Evolutionary conservation across 2,113 vertebrate genomes (phyloP).

Genomic region (Motacilla tschutschensis): DNA sequence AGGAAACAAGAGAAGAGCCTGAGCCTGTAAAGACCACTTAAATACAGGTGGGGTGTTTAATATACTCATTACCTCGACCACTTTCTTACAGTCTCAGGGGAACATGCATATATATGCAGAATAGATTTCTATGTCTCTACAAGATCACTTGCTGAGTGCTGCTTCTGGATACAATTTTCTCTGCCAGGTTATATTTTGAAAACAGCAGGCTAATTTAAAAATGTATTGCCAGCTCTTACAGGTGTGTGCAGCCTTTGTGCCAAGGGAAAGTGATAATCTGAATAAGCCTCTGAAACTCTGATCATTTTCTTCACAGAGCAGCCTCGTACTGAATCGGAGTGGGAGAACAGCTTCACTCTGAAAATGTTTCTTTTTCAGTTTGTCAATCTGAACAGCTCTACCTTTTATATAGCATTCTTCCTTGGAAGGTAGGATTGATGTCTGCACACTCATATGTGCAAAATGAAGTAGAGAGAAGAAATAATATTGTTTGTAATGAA

Average conservation of each 20-base stretch:
- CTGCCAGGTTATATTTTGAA: not conserved
- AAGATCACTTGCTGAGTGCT: not conserved
- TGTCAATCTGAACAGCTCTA: conserved; percentile 97
- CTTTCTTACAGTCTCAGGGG: not conserved
- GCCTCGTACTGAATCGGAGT: conserved; percentile 93
- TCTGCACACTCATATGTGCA: not conserved
- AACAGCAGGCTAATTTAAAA: conserved; percentile 7
- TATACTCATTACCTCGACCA: fast-evolving
- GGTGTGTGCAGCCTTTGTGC: not conserved
- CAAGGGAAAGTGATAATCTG: not conserved
- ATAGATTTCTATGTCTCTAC: not conserved
- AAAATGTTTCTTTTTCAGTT: conserved; percentile 99
- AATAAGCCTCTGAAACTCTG: conserved; percentile 29
- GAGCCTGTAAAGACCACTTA: not conserved
- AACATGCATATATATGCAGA: not conserved
- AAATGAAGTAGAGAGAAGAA: not conserved
- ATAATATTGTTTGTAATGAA: not conserved
- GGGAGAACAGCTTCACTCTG: conserved; percentile 97
- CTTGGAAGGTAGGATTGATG: conserved; percentile 84
- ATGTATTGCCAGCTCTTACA: not conserved
- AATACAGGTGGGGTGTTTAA: not conserved
- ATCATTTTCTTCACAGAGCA: conserved; percentile 83
- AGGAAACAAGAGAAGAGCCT: not conserved
- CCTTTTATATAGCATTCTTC: conserved; percentile 97
- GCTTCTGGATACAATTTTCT: not conserved